A percentile compares a stretch with the other conserved stretches of the same genome.
These are phyloP conservation scores for Crepidodera aurea DNA, from an alignment of 2,888 invertebrate species.

Conservation along the genomic window DNA sequence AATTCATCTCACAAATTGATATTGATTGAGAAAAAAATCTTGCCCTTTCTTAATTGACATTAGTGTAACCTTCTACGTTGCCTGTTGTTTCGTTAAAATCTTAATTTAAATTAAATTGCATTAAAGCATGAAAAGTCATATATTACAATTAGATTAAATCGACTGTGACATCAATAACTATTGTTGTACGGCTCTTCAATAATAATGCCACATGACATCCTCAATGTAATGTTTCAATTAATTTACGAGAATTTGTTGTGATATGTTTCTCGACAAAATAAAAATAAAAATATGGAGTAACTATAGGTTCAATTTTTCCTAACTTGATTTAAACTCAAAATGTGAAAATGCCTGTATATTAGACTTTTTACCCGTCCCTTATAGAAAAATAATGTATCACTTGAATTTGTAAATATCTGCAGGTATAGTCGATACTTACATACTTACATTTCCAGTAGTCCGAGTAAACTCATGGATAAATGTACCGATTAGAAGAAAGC, in stretches of 20 bases:
- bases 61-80: not conserved
- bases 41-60: not conserved
- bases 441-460: too few relatives aligned
- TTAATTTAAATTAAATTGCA: conserved; percentile 2
- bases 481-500: too few relatives aligned
- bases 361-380: too few relatives aligned
- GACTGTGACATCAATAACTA: conserved; percentile 15
- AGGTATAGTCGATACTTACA: too few relatives aligned
- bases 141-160: not conserved
- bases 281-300: too few relatives aligned
- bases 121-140: not conserved
- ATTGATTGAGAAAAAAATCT: not conserved
- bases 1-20: not conserved
- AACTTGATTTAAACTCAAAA: too few relatives aligned
- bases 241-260: not conserved
- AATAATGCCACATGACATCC: not conserved
- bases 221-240: not conserved
- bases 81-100: not conserved
- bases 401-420: too few relatives aligned
- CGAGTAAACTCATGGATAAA: too few relatives aligned
- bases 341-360: too few relatives aligned
- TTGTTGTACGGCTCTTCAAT: conserved; percentile 15
- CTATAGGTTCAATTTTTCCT: too few relatives aligned
- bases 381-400: too few relatives aligned
- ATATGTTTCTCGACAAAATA: too few relatives aligned